phyloP scores from a whole-genome alignment of 2,888 invertebrate species.

The Elmis aenea region DNA sequence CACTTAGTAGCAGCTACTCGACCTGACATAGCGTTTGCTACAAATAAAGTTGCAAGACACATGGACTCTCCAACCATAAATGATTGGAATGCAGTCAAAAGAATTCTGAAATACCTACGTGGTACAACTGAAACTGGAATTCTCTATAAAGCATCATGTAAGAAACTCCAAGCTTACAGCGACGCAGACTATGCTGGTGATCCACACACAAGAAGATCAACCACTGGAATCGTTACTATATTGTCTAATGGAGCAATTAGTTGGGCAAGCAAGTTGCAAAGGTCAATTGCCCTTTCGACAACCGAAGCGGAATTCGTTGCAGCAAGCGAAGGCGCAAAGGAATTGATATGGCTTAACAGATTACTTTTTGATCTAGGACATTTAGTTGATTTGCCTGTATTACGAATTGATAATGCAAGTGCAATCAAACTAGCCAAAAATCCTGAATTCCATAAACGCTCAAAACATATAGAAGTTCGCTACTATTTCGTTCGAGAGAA shows the following conservation, averaged over 20 bases:
- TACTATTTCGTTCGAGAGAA: slow-evolving; percentile 2
- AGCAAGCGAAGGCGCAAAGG: slow-evolving; percentile 26
- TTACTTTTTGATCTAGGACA: too few species aligned
- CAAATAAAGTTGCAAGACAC: slow-evolving; percentile 3
- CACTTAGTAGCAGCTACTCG: slow-evolving; percentile 10
- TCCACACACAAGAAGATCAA: slow-evolving; percentile 8
- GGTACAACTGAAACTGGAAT: slow-evolving; percentile 15
- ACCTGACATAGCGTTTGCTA: slow-evolving; percentile 10
- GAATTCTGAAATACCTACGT: slow-evolving; percentile 13
- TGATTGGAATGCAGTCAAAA: slow-evolving; percentile 13
- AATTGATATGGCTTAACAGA: slow-evolving; percentile 29
- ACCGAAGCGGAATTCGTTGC: slow-evolving; percentile 30
- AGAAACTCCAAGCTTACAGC: slow-evolving; percentile 15
- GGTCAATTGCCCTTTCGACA: slow-evolving; percentile 29
- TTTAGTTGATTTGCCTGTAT: too few species aligned
- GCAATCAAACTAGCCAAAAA: slow-evolving; percentile 1
- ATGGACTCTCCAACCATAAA: slow-evolving; percentile 9
- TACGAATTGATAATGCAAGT: too few species aligned
- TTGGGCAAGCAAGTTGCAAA: slow-evolving; percentile 31
- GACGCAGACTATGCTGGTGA: slow-evolving; percentile 23
- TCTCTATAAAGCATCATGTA: slow-evolving; percentile 2
- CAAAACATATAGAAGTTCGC: slow-evolving; percentile 2
- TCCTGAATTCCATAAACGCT: slow-evolving; percentile 3
- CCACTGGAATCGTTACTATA: slow-evolving; percentile 14
- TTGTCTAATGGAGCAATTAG: slow-evolving; percentile 26